Conservation (phyloP, 2,888 invertebrate species). For the Alviniconcha strummeri region DNA sequence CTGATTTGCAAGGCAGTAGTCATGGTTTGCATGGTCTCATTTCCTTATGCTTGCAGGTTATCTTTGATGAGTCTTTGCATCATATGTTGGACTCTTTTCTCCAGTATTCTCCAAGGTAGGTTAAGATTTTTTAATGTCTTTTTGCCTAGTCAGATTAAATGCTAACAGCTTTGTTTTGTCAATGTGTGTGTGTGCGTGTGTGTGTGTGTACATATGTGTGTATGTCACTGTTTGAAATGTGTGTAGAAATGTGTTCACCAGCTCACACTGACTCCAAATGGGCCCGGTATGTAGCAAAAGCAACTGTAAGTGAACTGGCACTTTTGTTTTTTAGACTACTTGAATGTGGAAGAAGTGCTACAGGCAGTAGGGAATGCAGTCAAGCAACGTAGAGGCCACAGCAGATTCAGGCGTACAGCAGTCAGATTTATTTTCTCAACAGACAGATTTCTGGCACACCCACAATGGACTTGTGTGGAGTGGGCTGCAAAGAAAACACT, state of each 20-base stretch:
- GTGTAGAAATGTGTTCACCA: neutral
- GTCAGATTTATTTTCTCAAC: too few species aligned
- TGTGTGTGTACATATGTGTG: neutral
- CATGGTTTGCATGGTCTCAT: too few species aligned
- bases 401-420: too few species aligned
- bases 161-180: neutral
- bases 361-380: too few species aligned
- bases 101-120: slow-evolving; percentile 81
- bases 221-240: neutral
- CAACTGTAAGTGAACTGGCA: neutral
- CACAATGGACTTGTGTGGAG: too few species aligned
- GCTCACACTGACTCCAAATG: too few species aligned
- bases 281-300: neutral
- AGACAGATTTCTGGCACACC: too few species aligned
- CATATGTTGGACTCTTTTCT: slow-evolving; percentile 83
- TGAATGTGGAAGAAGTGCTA: too few species aligned
- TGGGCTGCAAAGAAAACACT: too few species aligned
- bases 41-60: slow-evolving; percentile 75
- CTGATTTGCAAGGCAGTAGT: too few species aligned
- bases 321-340: neutral
- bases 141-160: neutral
- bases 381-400: too few species aligned
- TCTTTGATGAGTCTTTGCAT: slow-evolving; percentile 81
- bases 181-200: neutral
- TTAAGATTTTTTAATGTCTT: neutral